Evolutionary conservation across 2,888 invertebrate species (phyloP).

Genomic region (Stenurella melanura): DNA sequence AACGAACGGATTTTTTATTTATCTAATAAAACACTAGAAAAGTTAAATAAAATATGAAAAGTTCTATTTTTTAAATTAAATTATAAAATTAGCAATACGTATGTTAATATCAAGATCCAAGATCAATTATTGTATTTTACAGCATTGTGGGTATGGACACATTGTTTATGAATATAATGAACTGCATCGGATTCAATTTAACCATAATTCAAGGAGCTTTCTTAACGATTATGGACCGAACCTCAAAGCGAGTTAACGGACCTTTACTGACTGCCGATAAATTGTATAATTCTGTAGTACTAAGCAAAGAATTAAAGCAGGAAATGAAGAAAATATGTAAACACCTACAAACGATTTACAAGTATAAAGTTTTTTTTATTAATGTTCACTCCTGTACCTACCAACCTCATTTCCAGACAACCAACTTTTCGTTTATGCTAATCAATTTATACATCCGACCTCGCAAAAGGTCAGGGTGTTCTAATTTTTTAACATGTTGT

Average conservation of each 20-base stretch:
- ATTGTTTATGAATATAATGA: conserved; percentile 69
- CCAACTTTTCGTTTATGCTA: no score
- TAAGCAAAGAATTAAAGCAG: conserved; percentile 56
- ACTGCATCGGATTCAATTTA: conserved; percentile 66
- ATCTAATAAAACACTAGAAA: no score
- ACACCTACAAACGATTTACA: conserved; percentile 65
- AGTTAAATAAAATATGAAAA: no score
- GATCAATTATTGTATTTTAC: conserved; percentile 49
- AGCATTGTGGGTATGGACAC: conserved; percentile 68
- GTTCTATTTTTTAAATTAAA: no score
- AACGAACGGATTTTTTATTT: no score
- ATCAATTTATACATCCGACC: no score
- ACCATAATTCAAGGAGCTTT: conserved; percentile 68
- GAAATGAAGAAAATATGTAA: conserved; percentile 65
- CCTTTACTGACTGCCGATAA: conserved; percentile 1
- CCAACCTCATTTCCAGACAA: no score
- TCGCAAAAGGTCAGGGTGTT: no score
- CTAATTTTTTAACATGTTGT: no score
- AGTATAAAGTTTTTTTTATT: conserved; percentile 52
- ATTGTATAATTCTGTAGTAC: conserved; percentile 42
- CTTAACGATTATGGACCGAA: conserved; percentile 58
- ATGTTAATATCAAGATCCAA: no score
- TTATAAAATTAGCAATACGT: no score
- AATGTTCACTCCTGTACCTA: background rate
- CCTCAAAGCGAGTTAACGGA: conserved; percentile 39